Evolutionary conservation across 2,797 vertebrate genomes (phyloP).

Genomic region (Premnoplex brunnescens): DNA sequence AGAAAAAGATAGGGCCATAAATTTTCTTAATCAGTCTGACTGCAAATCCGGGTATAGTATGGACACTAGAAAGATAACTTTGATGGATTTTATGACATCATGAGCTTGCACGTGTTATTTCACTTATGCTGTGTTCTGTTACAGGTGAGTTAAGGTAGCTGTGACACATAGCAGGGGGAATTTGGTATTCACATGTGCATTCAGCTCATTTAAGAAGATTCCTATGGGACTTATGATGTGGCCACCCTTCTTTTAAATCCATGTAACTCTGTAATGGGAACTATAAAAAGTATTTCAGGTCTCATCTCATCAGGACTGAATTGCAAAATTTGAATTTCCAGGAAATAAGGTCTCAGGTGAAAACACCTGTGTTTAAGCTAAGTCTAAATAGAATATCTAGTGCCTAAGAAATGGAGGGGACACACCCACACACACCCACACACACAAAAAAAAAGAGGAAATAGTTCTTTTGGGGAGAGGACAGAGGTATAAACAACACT

Average conservation of each 20-base stretch:
- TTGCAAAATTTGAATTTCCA: not conserved
- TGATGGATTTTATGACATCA: not conserved
- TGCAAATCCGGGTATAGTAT: not conserved
- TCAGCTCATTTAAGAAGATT: not conserved
- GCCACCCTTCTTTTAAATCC: not conserved
- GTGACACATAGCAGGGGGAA: not conserved
- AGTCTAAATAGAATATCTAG: not conserved
- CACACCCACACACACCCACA: rapidly evolving
- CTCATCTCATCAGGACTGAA: not conserved
- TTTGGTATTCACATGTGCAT: not conserved
- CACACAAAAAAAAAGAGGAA: not conserved
- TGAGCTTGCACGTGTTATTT: not conserved
- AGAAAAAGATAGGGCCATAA: not conserved
- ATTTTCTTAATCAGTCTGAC: not conserved
- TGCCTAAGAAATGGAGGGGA: not conserved
- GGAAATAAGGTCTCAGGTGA: not conserved
- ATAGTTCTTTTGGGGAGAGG: not conserved
- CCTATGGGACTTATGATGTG: not conserved
- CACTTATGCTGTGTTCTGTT: not conserved
- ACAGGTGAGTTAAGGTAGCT: not conserved
- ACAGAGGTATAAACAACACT: not conserved
- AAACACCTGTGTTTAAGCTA: not conserved
- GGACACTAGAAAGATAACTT: not conserved
- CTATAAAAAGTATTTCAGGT: not conserved
- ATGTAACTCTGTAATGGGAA: not conserved